Conservation (phyloP, 2,797 vertebrate species). For the Macroramphosus scolopax region DNA sequence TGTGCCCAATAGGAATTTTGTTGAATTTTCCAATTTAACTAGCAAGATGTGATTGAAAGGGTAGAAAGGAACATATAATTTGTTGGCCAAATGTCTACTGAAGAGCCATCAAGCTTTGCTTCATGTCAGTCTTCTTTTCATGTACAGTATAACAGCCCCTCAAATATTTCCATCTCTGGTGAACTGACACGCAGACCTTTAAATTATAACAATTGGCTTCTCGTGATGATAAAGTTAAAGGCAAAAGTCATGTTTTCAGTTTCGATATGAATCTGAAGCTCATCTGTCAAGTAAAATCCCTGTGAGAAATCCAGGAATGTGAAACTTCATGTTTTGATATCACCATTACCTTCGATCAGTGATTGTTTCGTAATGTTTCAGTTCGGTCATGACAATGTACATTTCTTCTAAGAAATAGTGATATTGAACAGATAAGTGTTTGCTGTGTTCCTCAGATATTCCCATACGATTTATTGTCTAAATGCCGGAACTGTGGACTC, state of each 20-base stretch:
- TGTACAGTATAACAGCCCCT: slow-evolving; percentile 14
- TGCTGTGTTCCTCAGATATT: slow-evolving; percentile 43
- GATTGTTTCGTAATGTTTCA: slow-evolving; percentile 57
- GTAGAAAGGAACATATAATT: slow-evolving; percentile 30
- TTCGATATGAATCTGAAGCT: slow-evolving; percentile 33
- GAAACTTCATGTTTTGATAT: slow-evolving; percentile 64
- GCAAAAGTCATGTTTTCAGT: slow-evolving; percentile 22
- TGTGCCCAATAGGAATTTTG: slow-evolving; percentile 11
- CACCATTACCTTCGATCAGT: slow-evolving; percentile 38
- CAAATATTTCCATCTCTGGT: slow-evolving; percentile 14
- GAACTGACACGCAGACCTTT: slow-evolving; percentile 25
- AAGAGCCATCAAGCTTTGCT: slow-evolving; percentile 42
- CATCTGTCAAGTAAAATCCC: slow-evolving; percentile 54
- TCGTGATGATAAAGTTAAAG: no score
- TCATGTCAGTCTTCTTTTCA: slow-evolving; percentile 43
- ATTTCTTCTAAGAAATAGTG: slow-evolving; percentile 31
- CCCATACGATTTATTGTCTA: slow-evolving; percentile 20
- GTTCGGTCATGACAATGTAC: slow-evolving; percentile 45
- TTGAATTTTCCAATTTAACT: slow-evolving; percentile 44
- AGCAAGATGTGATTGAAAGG: slow-evolving; percentile 24
- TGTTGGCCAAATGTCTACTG: slow-evolving; percentile 36
- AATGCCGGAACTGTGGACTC: slow-evolving; percentile 31
- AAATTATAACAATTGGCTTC: slow-evolving; percentile 9
- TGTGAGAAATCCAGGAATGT: no score
- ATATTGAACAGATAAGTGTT: slow-evolving; percentile 34